Conservation (phyloP, 2,888 invertebrate species). For the Cantharis flavilabris region DNA sequence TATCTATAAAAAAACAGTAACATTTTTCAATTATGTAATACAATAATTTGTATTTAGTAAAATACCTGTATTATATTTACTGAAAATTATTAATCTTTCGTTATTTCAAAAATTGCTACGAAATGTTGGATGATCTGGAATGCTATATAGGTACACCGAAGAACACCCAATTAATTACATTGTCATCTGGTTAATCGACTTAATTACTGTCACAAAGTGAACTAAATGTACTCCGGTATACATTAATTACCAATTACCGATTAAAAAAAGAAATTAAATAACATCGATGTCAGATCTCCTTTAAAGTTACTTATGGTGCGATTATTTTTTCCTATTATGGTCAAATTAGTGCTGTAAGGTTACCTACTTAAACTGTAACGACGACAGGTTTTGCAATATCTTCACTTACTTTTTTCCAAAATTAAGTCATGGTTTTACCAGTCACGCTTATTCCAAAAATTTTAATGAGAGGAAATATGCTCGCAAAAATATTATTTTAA, state of each 20-base stretch:
- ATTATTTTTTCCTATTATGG: conserved; percentile 15
- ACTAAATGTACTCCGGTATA: background rate
- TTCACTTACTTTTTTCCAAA: background rate
- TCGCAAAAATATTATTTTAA: background rate
- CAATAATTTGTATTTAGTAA: too few relatives aligned
- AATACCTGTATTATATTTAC: too few relatives aligned
- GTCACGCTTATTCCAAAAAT: background rate
- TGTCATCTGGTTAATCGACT: background rate
- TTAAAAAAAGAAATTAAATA: background rate
- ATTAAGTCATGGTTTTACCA: background rate
- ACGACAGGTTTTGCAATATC: conserved; percentile 4
- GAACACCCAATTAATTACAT: background rate
- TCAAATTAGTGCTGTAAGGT: conserved; percentile 10
- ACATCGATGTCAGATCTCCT: background rate
- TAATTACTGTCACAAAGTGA: background rate
- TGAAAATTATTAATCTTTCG: too few relatives aligned
- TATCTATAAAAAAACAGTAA: too few relatives aligned
- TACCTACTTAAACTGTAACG: background rate
- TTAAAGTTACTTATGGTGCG: background rate
- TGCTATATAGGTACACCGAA: background rate
- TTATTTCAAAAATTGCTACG: background rate
- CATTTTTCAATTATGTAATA: too few relatives aligned
- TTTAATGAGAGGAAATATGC: background rate
- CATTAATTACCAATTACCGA: background rate
- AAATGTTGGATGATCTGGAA: background rate